Base-by-base conservation (phyloP, 2,888 invertebrate genomes). In the Neocrepidodera transversa region DNA sequence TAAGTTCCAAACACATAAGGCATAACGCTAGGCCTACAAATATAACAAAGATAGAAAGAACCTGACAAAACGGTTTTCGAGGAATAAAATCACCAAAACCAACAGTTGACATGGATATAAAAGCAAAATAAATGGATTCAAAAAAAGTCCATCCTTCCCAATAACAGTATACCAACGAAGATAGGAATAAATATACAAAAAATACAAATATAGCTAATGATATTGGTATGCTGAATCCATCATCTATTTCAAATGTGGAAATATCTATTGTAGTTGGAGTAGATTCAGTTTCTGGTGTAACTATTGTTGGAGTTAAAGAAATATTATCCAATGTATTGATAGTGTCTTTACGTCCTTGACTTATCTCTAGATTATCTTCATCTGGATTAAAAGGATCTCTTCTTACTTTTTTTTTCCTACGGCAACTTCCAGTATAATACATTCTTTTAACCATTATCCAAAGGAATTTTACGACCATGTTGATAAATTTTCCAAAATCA, bases 401-500 rank as follows among this genome's bases (percentile, higher is more conserved):
- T 5, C 6, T 23, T 23, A 3, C 23, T 23, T 23, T 23, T 23
- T 23, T 23, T 23, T 6, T 23, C 6, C 6, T 23, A 3, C 23
- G 2, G 72, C 93, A 94, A 72, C 91, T 91, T 60, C 94, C 91
- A 0, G 93, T 94, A 74, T 92, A 93, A 78, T 93, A 93, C 2
- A 94, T 81, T 60, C 93, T 83, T 50, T 93, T 81, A 10, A 93
- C 92, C 73, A 88, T 93, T 0, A 91, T 89, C 93, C 95, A 95
- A 16, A 94, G 81, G 78, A 92, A 93, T 80, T 97, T 97, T 64
- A 97, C 91, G 62, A 87, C 86, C 66, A 94, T 84, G 0, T 96
- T 97, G 75, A 98, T 92, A 8, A 94, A 83, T 82, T 95, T 96
- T 66, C 97, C 97, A 76, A 97, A 92, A 82, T 97, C 96, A 32